These are phyloP conservation scores for Carterocephalus palaemon DNA, from an alignment of 2,888 invertebrate species.

Conservation along the genomic window DNA sequence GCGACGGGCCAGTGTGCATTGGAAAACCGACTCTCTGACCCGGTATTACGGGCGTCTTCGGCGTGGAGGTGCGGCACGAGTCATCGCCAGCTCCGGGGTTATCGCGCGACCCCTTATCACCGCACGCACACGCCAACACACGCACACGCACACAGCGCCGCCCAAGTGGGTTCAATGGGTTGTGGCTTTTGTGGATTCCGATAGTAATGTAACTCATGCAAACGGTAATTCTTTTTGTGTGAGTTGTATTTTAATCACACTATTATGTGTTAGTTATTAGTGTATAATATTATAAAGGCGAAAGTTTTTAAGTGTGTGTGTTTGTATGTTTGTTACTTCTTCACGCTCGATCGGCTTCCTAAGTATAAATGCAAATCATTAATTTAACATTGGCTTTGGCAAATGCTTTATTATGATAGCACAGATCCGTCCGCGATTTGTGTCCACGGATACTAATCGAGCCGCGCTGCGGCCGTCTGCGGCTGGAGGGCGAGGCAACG, in stretches of 20 bases:
- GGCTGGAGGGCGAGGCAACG: too few relatives aligned
- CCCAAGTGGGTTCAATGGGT: conserved; percentile 50
- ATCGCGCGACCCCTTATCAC: conserved; percentile 41
- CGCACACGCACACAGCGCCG: conserved; percentile 7
- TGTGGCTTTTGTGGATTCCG: conserved; percentile 42
- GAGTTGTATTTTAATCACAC: too few relatives aligned
- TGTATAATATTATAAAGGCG: too few relatives aligned
- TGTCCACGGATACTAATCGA: conserved; percentile 4
- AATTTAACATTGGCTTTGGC: too few relatives aligned
- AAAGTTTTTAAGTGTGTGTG: too few relatives aligned
- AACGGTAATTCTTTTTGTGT: conserved; percentile 25
- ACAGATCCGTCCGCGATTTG: conserved; percentile 6
- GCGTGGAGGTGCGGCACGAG: conserved; percentile 10
- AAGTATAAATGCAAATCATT: too few relatives aligned
- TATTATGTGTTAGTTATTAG: too few relatives aligned
- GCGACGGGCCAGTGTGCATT: neutral
- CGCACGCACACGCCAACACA: conserved; percentile 27
- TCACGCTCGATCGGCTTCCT: too few relatives aligned
- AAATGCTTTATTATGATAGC: conserved; percentile 8
- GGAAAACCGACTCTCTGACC: conserved; percentile 15
- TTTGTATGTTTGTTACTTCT: too few relatives aligned
- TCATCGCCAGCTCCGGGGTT: conserved; percentile 35
- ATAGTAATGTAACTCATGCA: conserved; percentile 52
- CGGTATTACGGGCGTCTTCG: conserved; percentile 8
- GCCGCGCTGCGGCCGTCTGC: too few relatives aligned